Evolutionary conservation across 2,797 vertebrate species (phyloP).

Genomic region (Coranthus polyacanthus): DNA sequence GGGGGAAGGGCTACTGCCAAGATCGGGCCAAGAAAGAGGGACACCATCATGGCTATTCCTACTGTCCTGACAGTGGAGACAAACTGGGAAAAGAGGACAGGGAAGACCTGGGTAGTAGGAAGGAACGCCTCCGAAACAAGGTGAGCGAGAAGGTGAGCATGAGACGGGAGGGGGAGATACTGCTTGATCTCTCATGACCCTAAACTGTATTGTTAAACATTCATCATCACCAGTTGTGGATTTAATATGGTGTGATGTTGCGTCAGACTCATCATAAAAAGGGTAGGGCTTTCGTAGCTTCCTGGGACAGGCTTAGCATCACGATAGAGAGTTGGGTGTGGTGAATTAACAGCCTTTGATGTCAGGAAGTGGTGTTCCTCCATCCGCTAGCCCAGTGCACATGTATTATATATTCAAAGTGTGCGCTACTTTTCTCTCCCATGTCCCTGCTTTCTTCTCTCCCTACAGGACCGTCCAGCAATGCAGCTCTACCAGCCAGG

Average conservation of each 20-base stretch:
- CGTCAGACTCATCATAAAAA: no score
- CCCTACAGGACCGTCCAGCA: conserved; percentile 90
- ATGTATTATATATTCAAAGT: conserved; percentile 5
- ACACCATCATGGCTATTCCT: conserved; percentile 87
- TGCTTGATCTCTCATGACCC: no score
- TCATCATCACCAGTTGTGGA: no score
- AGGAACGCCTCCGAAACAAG: conserved; percentile 95
- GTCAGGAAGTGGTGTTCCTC: no score
- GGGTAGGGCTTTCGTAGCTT: no score
- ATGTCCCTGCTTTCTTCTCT: conserved; percentile 65
- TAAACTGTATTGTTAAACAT: no score
- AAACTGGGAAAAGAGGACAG: conserved; percentile 92
- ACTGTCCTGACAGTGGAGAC: conserved; percentile 88
- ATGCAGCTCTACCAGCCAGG: conserved; percentile 97
- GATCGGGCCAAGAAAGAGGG: conserved; percentile 92
- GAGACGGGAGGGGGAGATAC: conserved; percentile 39
- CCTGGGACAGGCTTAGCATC: no score
- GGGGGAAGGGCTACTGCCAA: conserved; percentile 93
- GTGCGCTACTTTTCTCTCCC: conserved; percentile 64
- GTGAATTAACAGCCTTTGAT: no score
- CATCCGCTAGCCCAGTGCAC: no score
- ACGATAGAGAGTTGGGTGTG: no score
- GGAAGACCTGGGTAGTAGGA: conserved; percentile 90
- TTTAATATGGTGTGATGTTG: no score
- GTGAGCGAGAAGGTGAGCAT: conserved; percentile 88